Conservation (phyloP, 2,113 vertebrate genomes). For the Petrocephalus microphthalmus region DNA sequence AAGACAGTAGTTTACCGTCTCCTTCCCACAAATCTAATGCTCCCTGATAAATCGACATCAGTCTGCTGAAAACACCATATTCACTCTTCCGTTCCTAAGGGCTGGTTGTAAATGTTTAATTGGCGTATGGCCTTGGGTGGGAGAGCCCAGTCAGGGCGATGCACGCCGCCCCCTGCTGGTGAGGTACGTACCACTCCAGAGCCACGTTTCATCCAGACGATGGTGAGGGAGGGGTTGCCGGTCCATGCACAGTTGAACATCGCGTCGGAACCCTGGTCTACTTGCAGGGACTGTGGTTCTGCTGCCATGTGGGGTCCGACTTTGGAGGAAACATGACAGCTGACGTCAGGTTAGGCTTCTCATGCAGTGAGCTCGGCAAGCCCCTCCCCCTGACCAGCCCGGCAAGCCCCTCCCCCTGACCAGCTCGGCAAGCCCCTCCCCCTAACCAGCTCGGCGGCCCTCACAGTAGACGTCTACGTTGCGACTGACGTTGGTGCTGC, state of each 20-base stretch:
- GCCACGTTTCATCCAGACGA: conserved; percentile 97
- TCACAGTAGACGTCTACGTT: conserved; percentile 96
- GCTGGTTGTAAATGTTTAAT: neutral
- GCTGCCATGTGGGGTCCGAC: conserved; percentile 90
- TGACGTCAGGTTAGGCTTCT: neutral
- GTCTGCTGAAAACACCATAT: neutral
- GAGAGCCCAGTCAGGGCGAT: neutral
- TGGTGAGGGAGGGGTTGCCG: conserved; percentile 92
- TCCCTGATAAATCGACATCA: neutral
- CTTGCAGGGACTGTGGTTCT: conserved; percentile 88
- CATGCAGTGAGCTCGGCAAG: neutral
- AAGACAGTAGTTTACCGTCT: neutral
- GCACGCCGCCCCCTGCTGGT: neutral
- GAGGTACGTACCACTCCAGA: conserved; percentile 84
- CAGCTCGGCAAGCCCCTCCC: neutral
- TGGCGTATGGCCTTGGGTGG: no score
- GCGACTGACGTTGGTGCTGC: conserved; percentile 94
- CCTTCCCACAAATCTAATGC: neutral
- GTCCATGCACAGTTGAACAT: conserved; percentile 95
- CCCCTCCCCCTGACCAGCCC: neutral
- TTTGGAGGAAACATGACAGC: conserved; percentile 42
- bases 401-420: no score
- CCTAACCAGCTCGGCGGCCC: conserved; percentile 35
- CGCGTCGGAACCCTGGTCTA: conserved; percentile 86
- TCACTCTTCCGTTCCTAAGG: neutral